These are phyloP conservation scores for Xyliphius kryptos DNA, from an alignment of 2,113 vertebrate genomes.

Conservation along the genomic window DNA sequence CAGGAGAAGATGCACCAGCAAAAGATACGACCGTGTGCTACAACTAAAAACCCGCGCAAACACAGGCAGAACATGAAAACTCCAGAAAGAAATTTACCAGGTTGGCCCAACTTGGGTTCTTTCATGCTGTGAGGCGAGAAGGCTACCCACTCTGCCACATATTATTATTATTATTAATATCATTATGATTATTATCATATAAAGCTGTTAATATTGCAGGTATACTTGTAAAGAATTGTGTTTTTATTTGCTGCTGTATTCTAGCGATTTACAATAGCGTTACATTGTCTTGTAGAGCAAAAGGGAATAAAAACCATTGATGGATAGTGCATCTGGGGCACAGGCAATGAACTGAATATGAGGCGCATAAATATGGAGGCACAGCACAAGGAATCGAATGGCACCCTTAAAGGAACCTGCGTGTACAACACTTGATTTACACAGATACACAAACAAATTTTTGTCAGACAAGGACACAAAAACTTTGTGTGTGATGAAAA, in stretches of 20 bases:
- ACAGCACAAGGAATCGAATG: conserved; percentile 71
- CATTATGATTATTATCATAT: too few relatives aligned
- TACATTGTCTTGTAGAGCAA: conserved; percentile 88
- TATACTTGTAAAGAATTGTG: too few relatives aligned
- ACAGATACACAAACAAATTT: conserved; percentile 73
- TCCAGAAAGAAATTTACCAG: too few relatives aligned
- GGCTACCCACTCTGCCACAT: too few relatives aligned
- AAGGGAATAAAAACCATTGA: conserved; percentile 92
- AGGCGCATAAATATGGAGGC: conserved; percentile 98
- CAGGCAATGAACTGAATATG: conserved; percentile 93
- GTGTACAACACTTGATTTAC: conserved; percentile 87
- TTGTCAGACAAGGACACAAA: conserved; percentile 69
- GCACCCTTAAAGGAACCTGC: conserved; percentile 88
- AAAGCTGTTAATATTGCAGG: too few relatives aligned
- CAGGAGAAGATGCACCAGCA: too few relatives aligned
- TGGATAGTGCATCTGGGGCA: conserved; percentile 87
- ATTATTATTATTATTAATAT: too few relatives aligned
- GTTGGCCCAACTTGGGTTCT: too few relatives aligned
- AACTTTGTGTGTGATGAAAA: conserved; percentile 66
- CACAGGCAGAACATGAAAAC: too few relatives aligned
- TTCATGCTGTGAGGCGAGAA: too few relatives aligned
- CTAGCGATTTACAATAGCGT: conserved; percentile 87
- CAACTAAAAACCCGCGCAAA: too few relatives aligned
- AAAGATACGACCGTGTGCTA: too few relatives aligned
- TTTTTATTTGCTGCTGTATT: conserved; percentile 89